Evolutionary conservation across 2,113 vertebrate genomes (phyloP).

Genomic region (Pseudorasbora parva): DNA sequence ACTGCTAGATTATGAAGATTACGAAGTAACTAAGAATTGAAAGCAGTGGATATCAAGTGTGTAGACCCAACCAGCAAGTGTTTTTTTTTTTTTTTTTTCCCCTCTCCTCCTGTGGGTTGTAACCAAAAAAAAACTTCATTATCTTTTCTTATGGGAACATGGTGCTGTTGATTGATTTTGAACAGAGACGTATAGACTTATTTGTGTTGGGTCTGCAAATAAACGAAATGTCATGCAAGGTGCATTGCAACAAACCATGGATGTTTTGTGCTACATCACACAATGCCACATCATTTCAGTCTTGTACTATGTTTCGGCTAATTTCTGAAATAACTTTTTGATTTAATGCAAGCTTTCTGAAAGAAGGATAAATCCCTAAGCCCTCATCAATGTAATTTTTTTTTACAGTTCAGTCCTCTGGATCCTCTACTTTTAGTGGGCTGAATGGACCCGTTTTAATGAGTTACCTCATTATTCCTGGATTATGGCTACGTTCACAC

Average conservation of each 20-base stretch:
- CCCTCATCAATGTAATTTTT: neutral
- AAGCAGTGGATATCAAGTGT: neutral
- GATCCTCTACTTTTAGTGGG: neutral
- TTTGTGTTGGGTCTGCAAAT: neutral
- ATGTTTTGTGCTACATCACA: too few relatives aligned
- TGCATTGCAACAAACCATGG: too few relatives aligned
- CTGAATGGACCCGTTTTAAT: neutral
- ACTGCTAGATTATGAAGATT: conserved; percentile 2
- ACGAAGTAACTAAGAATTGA: neutral
- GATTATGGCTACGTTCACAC: neutral
- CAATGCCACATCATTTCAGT: too few relatives aligned
- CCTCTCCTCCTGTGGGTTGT: too few relatives aligned
- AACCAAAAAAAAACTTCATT: neutral
- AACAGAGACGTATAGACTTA: neutral
- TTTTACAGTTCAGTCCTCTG: neutral
- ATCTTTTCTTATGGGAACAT: neutral
- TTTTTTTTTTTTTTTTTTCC: neutral
- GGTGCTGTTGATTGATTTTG: neutral
- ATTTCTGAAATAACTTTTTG: neutral
- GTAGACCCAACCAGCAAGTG: neutral
- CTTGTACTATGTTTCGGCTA: neutral
- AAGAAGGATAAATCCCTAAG: neutral
- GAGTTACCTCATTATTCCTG: neutral
- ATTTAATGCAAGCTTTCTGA: neutral
- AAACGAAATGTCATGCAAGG: too few relatives aligned